Percentiles rank a stretch among this genome's conserved stretches.
Conservation (phyloP, 2,797 vertebrate species). For the Argyrosomus regius region DNA sequence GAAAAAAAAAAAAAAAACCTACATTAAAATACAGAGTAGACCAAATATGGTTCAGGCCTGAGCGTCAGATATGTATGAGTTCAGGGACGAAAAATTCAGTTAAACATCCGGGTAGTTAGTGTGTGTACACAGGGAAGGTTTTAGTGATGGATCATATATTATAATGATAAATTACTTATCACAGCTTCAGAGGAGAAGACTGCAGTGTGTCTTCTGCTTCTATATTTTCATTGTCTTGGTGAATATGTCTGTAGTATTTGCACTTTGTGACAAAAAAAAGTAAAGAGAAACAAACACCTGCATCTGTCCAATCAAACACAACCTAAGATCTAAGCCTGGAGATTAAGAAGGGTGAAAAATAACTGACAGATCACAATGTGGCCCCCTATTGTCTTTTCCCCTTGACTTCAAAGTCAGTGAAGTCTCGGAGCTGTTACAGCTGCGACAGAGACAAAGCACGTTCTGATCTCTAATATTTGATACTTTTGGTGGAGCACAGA, state of each 20-base stretch:
- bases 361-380: slow-evolving; percentile 47
- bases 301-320: slow-evolving; percentile 14
- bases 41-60: not conserved
- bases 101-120: not conserved
- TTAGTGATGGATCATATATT: not conserved
- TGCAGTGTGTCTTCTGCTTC: not conserved
- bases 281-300: slow-evolving; percentile 26
- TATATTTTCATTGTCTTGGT: not conserved
- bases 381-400: slow-evolving; percentile 47
- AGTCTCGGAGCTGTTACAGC: slow-evolving; percentile 48
- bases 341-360: slow-evolving; percentile 34
- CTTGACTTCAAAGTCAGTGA: slow-evolving; percentile 59
- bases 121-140: slow-evolving; percentile 1
- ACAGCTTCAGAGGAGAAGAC: slow-evolving; percentile 2
- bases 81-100: not conserved
- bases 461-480: slow-evolving; percentile 48
- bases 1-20: too few species aligned
- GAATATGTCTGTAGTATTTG: slow-evolving; percentile 20
- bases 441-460: slow-evolving; percentile 47
- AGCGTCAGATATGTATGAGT: not conserved
- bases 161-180: not conserved
- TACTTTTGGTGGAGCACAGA: slow-evolving; percentile 34
- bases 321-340: slow-evolving; percentile 35
- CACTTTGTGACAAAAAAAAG: slow-evolving; percentile 11
- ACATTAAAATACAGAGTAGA: slow-evolving; percentile 6